phyloP scores from a whole-genome alignment of 2,113 vertebrate species.

The Lepidothrix coronata region DNA sequence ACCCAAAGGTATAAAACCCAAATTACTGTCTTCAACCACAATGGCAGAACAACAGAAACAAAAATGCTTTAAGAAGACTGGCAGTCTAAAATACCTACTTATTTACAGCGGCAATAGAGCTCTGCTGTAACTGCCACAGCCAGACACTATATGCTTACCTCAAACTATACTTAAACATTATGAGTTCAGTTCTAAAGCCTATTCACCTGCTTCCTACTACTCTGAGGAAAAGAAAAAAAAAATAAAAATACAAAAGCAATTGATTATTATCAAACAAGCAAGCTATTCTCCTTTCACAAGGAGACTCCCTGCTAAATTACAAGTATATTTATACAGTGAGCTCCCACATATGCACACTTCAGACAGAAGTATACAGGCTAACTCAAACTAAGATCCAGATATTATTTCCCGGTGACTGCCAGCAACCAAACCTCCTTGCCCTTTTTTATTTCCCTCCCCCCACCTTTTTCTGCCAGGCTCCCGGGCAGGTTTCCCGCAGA shows the following conservation, averaged over 20 bases:
- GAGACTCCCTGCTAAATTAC: neutral
- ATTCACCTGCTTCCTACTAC: neutral
- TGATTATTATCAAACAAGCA: neutral
- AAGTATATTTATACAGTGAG: neutral
- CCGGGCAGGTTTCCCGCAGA: neutral
- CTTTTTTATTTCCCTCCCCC: no score
- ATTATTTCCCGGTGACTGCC: neutral
- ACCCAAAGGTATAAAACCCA: neutral
- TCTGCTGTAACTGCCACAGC: neutral
- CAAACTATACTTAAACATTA: neutral
- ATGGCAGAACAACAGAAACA: neutral
- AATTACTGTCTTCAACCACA: neutral
- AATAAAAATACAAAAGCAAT: neutral
- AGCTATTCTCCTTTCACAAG: neutral
- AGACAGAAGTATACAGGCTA: neutral
- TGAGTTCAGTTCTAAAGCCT: neutral
- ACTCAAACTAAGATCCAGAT: neutral
- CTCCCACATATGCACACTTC: neutral
- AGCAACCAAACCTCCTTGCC: neutral
- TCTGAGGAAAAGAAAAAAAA: neutral
- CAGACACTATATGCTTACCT: neutral
- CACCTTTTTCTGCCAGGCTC: neutral
- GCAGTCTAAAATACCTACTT: constrained; percentile 2
- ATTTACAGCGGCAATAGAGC: neutral
- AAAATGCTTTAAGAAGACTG: neutral